Percentiles rank a stretch among this genome's conserved stretches.
phyloP scores from a whole-genome alignment of 2,797 vertebrate species.

The Parotocinclus haroldoi region DNA sequence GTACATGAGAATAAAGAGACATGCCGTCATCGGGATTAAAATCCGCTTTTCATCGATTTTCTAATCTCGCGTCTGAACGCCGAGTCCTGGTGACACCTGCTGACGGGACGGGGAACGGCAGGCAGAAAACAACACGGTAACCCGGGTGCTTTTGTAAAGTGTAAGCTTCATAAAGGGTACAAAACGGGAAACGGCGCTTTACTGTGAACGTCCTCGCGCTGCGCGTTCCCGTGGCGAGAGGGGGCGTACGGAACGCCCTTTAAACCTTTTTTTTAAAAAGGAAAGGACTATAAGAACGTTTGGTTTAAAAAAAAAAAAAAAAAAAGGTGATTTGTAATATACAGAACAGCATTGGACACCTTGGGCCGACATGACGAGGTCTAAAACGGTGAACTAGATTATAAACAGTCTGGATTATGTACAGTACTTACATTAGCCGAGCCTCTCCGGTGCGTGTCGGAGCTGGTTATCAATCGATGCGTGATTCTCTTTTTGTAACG shows the following conservation, averaged over 20 bases:
- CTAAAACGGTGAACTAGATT: conserved; percentile 75
- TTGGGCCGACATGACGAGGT: conserved; percentile 71
- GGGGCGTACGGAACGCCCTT: no score
- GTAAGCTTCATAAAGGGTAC: no score
- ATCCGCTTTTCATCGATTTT: conserved; percentile 27
- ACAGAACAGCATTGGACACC: conserved; percentile 73
- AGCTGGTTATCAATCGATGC: conserved; percentile 44
- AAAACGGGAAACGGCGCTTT: no score
- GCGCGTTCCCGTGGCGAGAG: no score
- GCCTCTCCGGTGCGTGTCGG: conserved; percentile 53
- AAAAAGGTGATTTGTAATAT: conserved; percentile 56
- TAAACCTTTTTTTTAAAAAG: conserved; percentile 47
- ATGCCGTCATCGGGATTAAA: conserved; percentile 45
- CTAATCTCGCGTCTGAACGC: no score
- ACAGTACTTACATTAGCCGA: conserved; percentile 84
- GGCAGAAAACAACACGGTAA: no score
- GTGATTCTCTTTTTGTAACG: conserved; percentile 43
- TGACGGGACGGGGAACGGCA: no score
- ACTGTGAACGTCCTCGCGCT: no score
- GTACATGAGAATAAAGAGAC: conserved; percentile 57
- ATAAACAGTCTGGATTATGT: conserved; percentile 80
- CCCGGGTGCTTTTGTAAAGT: no score
- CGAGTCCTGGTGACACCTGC: no score
- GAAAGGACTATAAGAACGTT: conserved; percentile 65
- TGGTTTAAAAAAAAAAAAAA: conserved; percentile 64